Evolutionary conservation across 2,888 invertebrate genomes (phyloP).

Genomic region (Lasioglossum morio): DNA sequence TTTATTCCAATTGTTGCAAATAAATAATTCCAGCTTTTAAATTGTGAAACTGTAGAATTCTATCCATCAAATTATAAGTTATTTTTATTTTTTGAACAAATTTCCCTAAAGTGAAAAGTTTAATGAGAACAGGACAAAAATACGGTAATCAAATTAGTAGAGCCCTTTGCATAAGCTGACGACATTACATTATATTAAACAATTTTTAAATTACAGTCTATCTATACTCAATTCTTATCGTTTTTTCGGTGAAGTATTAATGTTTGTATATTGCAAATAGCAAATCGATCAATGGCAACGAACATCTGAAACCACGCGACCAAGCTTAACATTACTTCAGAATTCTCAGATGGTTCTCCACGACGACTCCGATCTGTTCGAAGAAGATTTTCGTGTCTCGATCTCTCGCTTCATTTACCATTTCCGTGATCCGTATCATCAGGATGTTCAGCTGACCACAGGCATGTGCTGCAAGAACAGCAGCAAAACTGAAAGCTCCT

Average conservation of each 20-base stretch:
- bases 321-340: conserved; percentile 47
- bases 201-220: too few species aligned
- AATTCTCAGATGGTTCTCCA: conserved; percentile 63
- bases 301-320: background rate
- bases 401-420: conserved; percentile 31
- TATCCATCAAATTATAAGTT: background rate
- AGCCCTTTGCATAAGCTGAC: too few species aligned
- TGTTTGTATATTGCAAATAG: too few species aligned
- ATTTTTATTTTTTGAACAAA: background rate
- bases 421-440: conserved; percentile 48
- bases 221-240: too few species aligned
- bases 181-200: too few species aligned
- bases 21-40: too few species aligned
- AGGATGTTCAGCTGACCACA: conserved; percentile 71
- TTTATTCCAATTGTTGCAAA: too few species aligned
- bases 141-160: too few species aligned
- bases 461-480: conserved; percentile 69
- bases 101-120: too few species aligned
- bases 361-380: conserved; percentile 45
- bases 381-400: background rate
- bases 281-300: background rate
- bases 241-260: too few species aligned
- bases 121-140: too few species aligned
- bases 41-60: too few species aligned
- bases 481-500: conserved; percentile 61